Conservation (phyloP, 2,113 vertebrate genomes). For the Tiliqua scincoides region DNA sequence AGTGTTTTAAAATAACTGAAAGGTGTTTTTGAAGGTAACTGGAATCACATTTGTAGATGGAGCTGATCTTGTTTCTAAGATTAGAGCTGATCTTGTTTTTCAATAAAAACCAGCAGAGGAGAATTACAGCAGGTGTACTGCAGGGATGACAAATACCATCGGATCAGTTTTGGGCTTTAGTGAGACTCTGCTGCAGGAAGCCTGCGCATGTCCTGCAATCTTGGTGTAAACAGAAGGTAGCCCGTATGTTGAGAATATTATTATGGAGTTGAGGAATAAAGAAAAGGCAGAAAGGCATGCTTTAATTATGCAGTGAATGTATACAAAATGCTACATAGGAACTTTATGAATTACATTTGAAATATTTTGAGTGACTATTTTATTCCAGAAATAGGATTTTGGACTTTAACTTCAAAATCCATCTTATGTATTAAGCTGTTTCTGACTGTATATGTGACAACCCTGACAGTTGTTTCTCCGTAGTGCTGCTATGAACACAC, state of each 20-base stretch:
- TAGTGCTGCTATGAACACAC: background rate
- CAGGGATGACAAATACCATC: constrained; percentile 48
- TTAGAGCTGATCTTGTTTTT: constrained; percentile 40
- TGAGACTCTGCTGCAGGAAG: constrained; percentile 21
- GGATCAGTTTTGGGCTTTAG: constrained; percentile 30
- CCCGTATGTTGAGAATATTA: constrained; percentile 29
- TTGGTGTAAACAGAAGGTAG: constrained; percentile 37
- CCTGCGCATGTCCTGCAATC: constrained; percentile 25
- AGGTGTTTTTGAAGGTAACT: background rate
- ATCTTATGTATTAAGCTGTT: background rate
- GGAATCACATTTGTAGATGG: background rate
- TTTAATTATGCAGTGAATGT: constrained; percentile 40
- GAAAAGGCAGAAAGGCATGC: background rate
- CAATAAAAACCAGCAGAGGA: constrained; percentile 33
- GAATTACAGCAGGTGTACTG: constrained; percentile 44
- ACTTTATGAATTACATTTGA: background rate
- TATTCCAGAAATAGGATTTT: background rate
- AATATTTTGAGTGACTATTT: background rate
- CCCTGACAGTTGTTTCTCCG: background rate
- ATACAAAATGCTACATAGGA: background rate
- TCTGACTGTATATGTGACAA: background rate
- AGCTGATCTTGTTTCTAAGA: constrained; percentile 34
- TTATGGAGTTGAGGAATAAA: constrained; percentile 7
- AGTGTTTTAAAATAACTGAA: background rate
- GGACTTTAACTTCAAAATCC: background rate